Evolutionary conservation across 2,888 invertebrate species (phyloP), one percentile per base, ranked within the genome.

Genomic region (Himalopsyche japonica): DNA sequence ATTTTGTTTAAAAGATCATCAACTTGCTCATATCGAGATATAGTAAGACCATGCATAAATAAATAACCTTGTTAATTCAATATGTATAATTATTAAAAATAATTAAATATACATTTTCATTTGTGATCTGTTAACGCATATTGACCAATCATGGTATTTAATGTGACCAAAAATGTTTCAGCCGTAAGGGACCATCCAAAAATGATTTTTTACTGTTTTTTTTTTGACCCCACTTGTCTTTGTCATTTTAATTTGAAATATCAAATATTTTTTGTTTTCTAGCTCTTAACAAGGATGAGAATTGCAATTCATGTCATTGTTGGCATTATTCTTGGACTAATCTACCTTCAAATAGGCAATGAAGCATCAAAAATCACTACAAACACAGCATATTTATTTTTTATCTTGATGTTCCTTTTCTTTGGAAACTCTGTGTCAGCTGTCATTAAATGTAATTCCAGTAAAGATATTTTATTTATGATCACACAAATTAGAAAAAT

Each of bases 401-500:
- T 94, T 89, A 92, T 93, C 86, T 87, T 94, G 27, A 89, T 94
- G 30, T 94, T 94, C 87, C 89, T 94, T 3, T 94, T 93, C 89
- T 94, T 94, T 89, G 92, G 93, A 0, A 94, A 93, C 88, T 91
- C 94, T 0, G 94, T 94, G 94, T 94, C 94, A 1, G 93, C 94
- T 30, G 93, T 94, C 78, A 92, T 93, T 86, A 93, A 93, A 83
- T 94, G 94, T 94, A 89, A 94, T 95, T 93, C 37, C 6, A 4
- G 32, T 32, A 32, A 32, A 4, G 32, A 32, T 32, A 32, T 32
- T 32, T 32, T 32, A 32, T 32, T n/a, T 32, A 32, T 6, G 8
- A 8, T 37, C 8, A 37, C 10, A 37, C 34, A 37, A 37, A 37
- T 37, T 10, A 37, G 37, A 37, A 37, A 10, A 37, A 10, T 37